Percentiles rank a stretch among this genome's conserved stretches.
phyloP scores from a whole-genome alignment of 2,113 vertebrate species.

The Monopterus albus region DNA sequence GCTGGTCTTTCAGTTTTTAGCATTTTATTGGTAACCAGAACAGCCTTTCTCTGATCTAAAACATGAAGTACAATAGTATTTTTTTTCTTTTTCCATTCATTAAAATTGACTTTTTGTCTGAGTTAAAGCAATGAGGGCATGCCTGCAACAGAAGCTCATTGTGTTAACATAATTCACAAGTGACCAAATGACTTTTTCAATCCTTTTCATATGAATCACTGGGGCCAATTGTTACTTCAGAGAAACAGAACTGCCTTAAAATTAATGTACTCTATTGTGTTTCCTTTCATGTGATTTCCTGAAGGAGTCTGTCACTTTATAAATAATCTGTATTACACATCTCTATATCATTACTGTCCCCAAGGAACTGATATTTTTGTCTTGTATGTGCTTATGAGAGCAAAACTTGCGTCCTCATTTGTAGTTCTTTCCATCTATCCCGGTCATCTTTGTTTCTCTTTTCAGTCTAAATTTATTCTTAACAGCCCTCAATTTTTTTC shows the following conservation, averaged over 20 bases:
- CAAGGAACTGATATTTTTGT: slow-evolving; percentile 16
- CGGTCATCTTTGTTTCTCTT: slow-evolving; percentile 1
- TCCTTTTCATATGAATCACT: slow-evolving; percentile 15
- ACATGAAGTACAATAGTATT: neutral
- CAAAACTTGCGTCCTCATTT: slow-evolving; percentile 19
- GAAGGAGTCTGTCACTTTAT: slow-evolving; percentile 21
- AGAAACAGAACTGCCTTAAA: slow-evolving; percentile 9
- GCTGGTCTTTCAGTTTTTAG: neutral
- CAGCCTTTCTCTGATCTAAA: neutral
- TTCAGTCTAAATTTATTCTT: slow-evolving; percentile 6
- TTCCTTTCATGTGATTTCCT: slow-evolving; percentile 46
- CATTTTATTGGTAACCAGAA: neutral
- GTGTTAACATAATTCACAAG: slow-evolving; percentile 37
- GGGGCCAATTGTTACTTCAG: slow-evolving; percentile 10
- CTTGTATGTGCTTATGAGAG: slow-evolving; percentile 15
- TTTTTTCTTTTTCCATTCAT: slow-evolving; percentile 20
- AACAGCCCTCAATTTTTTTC: slow-evolving; percentile 4
- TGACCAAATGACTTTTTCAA: slow-evolving; percentile 8
- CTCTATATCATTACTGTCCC: slow-evolving; percentile 1
- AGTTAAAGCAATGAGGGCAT: slow-evolving; percentile 18
- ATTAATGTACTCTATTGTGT: slow-evolving; percentile 21
- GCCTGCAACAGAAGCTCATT: neutral
- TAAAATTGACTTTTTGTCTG: slow-evolving; percentile 32
- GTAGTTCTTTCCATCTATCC: slow-evolving; percentile 18
- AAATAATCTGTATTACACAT: slow-evolving; percentile 23